Evolutionary conservation across 2,113 vertebrate species (phyloP).

Genomic region (Sterrhoptilus dennistouni): DNA sequence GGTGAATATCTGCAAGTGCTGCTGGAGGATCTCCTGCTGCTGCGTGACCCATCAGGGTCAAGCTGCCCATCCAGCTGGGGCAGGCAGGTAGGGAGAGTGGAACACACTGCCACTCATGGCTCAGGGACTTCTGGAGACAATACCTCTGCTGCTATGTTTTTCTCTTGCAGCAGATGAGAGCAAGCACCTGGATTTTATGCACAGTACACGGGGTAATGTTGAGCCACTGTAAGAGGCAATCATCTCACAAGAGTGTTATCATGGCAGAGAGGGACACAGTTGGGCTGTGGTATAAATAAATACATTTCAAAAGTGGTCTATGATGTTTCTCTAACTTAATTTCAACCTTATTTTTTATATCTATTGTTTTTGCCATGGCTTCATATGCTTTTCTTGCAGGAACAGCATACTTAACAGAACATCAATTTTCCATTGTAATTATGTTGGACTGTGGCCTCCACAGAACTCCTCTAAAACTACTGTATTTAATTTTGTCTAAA

Average conservation of each 20-base stretch:
- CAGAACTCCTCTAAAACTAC: conserved; percentile 13
- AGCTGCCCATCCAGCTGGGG: background rate
- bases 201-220: accelerated
- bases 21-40: background rate
- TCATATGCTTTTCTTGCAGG: conserved; percentile 47
- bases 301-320: background rate
- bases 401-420: conserved; percentile 18
- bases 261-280: background rate
- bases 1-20: background rate
- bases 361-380: conserved; percentile 4
- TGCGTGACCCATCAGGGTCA: background rate
- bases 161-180: background rate
- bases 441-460: background rate
- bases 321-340: background rate
- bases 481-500: conserved; percentile 54
- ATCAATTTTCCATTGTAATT: conserved; percentile 40
- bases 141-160: background rate
- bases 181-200: background rate
- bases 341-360: background rate
- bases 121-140: background rate
- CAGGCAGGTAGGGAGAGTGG: background rate
- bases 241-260: background rate
- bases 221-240: background rate
- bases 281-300: background rate
- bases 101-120: background rate